These are phyloP conservation scores for Channa argus DNA, from an alignment of 2,113 vertebrate species.

Conservation along the genomic window DNA sequence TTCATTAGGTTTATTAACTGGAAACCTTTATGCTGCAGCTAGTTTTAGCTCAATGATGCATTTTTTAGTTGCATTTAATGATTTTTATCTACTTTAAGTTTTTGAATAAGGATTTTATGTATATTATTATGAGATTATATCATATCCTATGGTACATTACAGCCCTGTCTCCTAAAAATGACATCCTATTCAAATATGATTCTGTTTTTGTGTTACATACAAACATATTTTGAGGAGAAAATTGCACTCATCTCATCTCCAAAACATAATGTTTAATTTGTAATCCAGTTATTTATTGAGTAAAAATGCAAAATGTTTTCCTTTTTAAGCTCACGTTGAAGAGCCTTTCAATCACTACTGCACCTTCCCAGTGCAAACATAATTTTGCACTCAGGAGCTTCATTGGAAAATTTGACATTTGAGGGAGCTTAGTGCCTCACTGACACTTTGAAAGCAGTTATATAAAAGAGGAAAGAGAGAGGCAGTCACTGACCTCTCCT, in stretches of 20 bases:
- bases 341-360: conserved; percentile 15
- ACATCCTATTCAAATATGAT: no score
- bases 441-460: conserved; percentile 36
- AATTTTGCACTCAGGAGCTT: not conserved
- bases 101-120: not conserved
- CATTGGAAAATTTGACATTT: conserved; percentile 2
- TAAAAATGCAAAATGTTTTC: not conserved
- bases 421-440: conserved; percentile 19
- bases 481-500: conserved; percentile 28
- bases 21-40: not conserved
- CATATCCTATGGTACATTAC: no score
- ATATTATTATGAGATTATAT: not conserved
- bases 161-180: no score
- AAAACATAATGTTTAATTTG: not conserved
- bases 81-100: not conserved
- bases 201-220: no score
- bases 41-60: not conserved
- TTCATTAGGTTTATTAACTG: conserved; percentile 11
- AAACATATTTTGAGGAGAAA: no score
- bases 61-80: not conserved
- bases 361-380: not conserved
- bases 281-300: not conserved
- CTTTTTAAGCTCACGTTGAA: conserved; percentile 6
- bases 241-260: no score
- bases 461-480: conserved; percentile 7